Base-by-base conservation (phyloP, 92 coral and sea anemone species). In the Umimayanthus kanabou region DNA sequence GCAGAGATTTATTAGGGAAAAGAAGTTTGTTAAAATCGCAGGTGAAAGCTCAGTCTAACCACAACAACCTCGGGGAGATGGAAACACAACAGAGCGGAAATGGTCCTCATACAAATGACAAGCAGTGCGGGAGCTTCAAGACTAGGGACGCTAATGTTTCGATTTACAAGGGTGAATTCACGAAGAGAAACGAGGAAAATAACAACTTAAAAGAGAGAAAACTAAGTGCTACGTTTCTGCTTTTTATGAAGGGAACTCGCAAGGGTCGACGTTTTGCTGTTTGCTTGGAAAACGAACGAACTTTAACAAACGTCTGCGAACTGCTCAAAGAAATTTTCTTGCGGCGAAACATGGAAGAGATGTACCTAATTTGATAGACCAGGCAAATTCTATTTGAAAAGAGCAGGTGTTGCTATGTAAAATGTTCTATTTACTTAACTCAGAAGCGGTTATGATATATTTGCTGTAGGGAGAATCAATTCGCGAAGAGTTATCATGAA, bases 311-410 rank as follows among this genome's bases (percentile, higher is more conserved):
- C 71, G 92, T 95, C 33, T 91, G 96, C 30, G 98, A 95, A 75
- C 92, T 91, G 69, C 94, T 95, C 4, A 95, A 95, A 85, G 98
- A 95, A 47, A 95, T 95, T 23, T 95, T 95, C 66, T 88, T 95
- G 13, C 90, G 98, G 29, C 88, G 94, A 78, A 95, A 95, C 71
- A 95, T 95, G 98, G 98, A 95, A 88, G 98, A 95, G 77, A 95
- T 95, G 98, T 95, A 95, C 92, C 90, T 95, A 50, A 95, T 95
- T 64, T 95, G 73, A 83, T 73, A 45, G 74, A 70, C 74, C 4
- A 45, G 26, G 13, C 18, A 69, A 67, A 45, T 45, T n/a, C 26
- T 40, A 39, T 67, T 43, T 40, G 22, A 39, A 14, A 67, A 82
- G 23, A 42, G 76, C 86, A 82, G 77, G 86, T 82, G 86, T 69